Conservation (phyloP, 2,888 invertebrate species). For the Magallana nippona region DNA sequence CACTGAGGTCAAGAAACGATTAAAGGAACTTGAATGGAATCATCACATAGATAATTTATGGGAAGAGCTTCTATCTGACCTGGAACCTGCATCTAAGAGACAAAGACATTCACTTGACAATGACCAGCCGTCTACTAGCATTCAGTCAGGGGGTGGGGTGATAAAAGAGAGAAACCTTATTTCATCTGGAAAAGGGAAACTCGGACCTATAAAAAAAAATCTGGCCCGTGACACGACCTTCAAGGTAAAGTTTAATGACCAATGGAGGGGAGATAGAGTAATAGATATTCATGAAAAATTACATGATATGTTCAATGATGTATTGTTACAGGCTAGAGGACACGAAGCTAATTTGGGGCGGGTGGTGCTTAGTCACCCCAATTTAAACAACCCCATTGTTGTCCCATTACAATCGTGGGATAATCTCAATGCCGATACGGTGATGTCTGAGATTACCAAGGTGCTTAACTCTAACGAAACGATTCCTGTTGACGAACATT, state of each 20-base stretch:
- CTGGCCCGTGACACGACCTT: constrained; percentile 34
- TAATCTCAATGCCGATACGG: constrained; percentile 44
- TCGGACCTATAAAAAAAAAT: constrained; percentile 31
- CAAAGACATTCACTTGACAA: constrained; percentile 26
- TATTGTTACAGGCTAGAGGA: constrained; percentile 47
- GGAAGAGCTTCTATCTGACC: constrained; percentile 22
- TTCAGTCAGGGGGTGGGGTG: constrained; percentile 30
- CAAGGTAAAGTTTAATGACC: constrained; percentile 29
- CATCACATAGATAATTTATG: constrained; percentile 36
- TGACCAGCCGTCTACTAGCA: constrained; percentile 29
- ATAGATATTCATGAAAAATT: constrained; percentile 34
- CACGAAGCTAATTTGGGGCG: constrained; percentile 48
- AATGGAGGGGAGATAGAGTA: constrained; percentile 30
- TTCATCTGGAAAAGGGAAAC: constrained; percentile 33
- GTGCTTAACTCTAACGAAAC: constrained; percentile 50
- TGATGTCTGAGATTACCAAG: constrained; percentile 48
- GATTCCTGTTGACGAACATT: constrained; percentile 44
- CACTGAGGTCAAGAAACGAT: constrained; percentile 25
- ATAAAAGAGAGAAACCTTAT: constrained; percentile 19
- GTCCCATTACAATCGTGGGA: constrained; percentile 52
- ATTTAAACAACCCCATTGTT: constrained; percentile 52
- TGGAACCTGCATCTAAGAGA: constrained; percentile 13
- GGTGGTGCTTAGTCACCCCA: constrained; percentile 45
- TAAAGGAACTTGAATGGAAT: constrained; percentile 31
- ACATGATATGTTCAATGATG: constrained; percentile 25